These are phyloP conservation scores for Acleris holmiana DNA, from an alignment of 2,888 invertebrate species.

Conservation along the genomic window DNA sequence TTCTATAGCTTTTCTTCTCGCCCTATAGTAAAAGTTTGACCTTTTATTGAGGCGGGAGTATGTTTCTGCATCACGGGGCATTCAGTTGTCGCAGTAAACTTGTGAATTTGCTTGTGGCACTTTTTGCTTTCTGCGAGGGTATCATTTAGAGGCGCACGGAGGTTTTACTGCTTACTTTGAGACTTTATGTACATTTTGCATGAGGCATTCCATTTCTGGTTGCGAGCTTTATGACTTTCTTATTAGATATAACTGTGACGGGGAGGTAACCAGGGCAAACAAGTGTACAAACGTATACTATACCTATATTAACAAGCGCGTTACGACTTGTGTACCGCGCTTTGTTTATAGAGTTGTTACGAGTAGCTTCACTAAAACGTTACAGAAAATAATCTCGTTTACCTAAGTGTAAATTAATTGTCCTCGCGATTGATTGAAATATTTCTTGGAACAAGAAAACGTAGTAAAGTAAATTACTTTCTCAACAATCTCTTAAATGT, in stretches of 20 bases:
- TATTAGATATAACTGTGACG: constrained; percentile 63
- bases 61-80: constrained; percentile 47
- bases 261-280: constrained; percentile 45
- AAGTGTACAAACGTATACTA: constrained; percentile 25
- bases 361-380: background rate
- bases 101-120: constrained; percentile 55
- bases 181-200: constrained; percentile 63
- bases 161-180: constrained; percentile 63
- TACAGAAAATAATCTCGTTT: background rate
- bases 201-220: constrained; percentile 61
- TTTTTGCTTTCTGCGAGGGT: constrained; percentile 53
- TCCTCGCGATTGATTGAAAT: no score
- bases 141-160: constrained; percentile 57
- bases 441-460: no score
- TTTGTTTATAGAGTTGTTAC: constrained; percentile 3
- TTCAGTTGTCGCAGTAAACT: constrained; percentile 53
- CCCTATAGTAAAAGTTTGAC: constrained; percentile 67
- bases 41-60: constrained; percentile 62
- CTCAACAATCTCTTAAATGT: background rate
- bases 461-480: constrained; percentile 4
- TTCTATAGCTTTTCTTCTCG: constrained; percentile 63
- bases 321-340: background rate
- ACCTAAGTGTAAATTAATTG: no score
- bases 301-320: constrained; percentile 4
- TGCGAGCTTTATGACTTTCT: constrained; percentile 64